Evolutionary conservation across 2,888 invertebrate species (phyloP).

Genomic region (Diaperis boleti): DNA sequence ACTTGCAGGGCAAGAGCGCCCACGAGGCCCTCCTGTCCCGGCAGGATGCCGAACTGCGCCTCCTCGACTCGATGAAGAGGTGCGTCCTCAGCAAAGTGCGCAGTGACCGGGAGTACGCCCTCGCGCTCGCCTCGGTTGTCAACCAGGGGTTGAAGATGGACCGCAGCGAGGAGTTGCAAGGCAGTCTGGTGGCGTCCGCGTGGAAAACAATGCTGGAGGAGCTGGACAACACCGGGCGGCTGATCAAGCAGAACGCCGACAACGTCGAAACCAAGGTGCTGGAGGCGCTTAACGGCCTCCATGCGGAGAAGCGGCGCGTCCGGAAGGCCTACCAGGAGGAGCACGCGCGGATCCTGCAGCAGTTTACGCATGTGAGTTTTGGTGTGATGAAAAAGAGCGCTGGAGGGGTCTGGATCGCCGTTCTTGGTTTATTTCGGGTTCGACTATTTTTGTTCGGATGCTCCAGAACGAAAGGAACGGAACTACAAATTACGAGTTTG

Average conservation of each 20-base stretch:
- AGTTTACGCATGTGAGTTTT: slow-evolving; percentile 80
- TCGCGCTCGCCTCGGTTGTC: slow-evolving; percentile 84
- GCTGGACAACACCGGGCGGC: slow-evolving; percentile 85
- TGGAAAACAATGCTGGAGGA: slow-evolving; percentile 93
- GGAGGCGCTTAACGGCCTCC: slow-evolving; percentile 83
- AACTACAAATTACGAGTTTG: not conserved
- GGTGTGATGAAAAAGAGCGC: slow-evolving; percentile 31
- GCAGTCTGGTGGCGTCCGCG: slow-evolving; percentile 76
- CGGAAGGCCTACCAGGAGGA: slow-evolving; percentile 92
- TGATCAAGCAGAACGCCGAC: slow-evolving; percentile 88
- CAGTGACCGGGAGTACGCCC: slow-evolving; percentile 92
- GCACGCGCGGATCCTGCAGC: slow-evolving; percentile 83
- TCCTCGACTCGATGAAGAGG: slow-evolving; percentile 92
- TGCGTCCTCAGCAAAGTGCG: slow-evolving; percentile 89
- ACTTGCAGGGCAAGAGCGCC: slow-evolving; percentile 87
- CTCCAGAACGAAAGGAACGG: not conserved
- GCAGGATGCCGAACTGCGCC: slow-evolving; percentile 92
- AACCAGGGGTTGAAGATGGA: slow-evolving; percentile 88
- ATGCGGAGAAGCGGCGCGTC: slow-evolving; percentile 88
- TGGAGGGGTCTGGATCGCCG: slow-evolving; percentile 10
- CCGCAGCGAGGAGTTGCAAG: slow-evolving; percentile 78
- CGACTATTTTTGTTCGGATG: not conserved
- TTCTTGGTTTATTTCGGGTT: not conserved
- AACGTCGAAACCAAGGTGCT: slow-evolving; percentile 84
- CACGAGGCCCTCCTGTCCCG: slow-evolving; percentile 91